phyloP scores from a whole-genome alignment of 2,797 vertebrate species.

The Notolepis coatsorum region DNA sequence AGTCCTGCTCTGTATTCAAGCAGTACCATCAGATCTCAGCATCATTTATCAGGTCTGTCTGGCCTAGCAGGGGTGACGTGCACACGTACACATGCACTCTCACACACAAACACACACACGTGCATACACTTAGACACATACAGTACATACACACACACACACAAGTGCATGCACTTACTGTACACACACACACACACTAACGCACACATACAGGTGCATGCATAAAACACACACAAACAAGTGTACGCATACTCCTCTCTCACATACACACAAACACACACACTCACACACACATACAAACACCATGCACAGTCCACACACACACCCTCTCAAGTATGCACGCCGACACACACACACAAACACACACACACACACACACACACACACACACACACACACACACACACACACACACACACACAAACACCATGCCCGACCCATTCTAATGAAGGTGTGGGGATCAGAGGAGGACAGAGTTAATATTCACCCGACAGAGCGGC shows the following conservation, averaged over 20 bases:
- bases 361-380: constrained; percentile 6
- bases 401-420: not conserved
- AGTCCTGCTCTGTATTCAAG: constrained; percentile 65
- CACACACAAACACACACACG: not conserved
- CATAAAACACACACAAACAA: not conserved
- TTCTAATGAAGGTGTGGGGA: constrained; percentile 69
- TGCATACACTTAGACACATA: no score
- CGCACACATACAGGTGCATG: constrained; percentile 6
- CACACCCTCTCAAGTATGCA: no score
- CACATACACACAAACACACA: constrained; percentile 20
- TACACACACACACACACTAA: not conserved
- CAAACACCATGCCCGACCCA: constrained; percentile 20
- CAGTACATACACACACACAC: not conserved
- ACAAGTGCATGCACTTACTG: no score
- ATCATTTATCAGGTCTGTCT: constrained; percentile 72
- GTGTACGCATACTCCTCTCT: no score
- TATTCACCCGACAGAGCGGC: constrained; percentile 55
- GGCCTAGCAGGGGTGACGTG: constrained; percentile 62
- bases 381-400: constrained; percentile 2
- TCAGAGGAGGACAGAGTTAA: constrained; percentile 63
- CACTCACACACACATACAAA: constrained; percentile 8
- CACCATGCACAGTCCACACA: no score
- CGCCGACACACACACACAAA: constrained; percentile 1
- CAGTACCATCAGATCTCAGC: constrained; percentile 38
- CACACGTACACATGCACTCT: constrained; percentile 53